Conservation (phyloP, 2,113 vertebrate species). For the Ursus arctos region DNA sequence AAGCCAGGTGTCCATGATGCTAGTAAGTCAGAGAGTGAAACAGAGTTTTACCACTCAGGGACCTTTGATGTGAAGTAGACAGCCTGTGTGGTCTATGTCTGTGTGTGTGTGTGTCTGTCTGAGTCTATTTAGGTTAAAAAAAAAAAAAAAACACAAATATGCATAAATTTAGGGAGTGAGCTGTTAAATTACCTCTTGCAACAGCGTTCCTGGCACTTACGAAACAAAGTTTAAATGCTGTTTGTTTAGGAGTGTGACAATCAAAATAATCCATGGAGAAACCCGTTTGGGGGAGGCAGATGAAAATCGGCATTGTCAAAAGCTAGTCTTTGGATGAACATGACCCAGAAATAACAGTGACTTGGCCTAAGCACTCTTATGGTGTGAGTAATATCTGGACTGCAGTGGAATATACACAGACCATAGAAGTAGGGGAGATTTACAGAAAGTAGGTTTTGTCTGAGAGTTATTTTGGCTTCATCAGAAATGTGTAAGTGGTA, state of each 20-base stretch:
- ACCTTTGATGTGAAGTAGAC: neutral
- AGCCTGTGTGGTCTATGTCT: fast-evolving
- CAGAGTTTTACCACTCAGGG: neutral
- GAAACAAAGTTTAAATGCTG: neutral
- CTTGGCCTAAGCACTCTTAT: neutral
- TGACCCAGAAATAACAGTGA: neutral
- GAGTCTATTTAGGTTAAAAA: neutral
- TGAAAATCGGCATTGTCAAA: neutral
- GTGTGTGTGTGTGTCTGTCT: neutral
- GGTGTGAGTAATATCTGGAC: neutral
- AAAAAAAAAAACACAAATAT: neutral
- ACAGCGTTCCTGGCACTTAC: neutral
- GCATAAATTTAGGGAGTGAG: neutral
- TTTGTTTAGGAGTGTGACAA: neutral
- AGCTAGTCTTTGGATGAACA: neutral
- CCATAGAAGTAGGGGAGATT: neutral
- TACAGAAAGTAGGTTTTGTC: neutral
- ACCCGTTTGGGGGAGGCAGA: neutral
- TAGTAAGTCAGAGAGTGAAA: neutral
- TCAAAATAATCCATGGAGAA: neutral
- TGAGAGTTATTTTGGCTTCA: neutral
- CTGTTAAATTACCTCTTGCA: neutral
- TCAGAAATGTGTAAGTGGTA: neutral
- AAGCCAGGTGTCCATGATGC: neutral
- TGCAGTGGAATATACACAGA: neutral